Percentiles rank a stretch among this genome's conserved stretches.
phyloP scores from a whole-genome alignment of 1,140 invertebrate genomes.

The Telenomus remus region DNA sequence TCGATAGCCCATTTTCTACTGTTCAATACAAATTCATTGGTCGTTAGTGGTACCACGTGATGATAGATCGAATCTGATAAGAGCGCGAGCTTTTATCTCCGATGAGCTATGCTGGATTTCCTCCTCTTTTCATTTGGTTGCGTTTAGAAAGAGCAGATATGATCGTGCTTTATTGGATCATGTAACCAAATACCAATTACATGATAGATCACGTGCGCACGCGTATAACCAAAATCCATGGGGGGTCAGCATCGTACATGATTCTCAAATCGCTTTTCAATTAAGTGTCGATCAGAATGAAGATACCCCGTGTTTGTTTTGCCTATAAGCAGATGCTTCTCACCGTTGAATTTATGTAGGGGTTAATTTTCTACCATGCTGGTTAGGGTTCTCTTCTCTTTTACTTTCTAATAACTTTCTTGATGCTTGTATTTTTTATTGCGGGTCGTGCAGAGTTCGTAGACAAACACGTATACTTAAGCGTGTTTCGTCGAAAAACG shows the following conservation, averaged over 20 bases:
- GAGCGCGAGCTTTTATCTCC: slow-evolving; percentile 10
- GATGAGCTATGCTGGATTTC: slow-evolving; percentile 14
- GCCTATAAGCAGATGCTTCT: slow-evolving; percentile 23
- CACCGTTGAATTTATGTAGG: not conserved
- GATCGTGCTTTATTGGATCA: slow-evolving; percentile 1
- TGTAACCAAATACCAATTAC: slow-evolving; percentile 34
- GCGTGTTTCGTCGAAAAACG: no score
- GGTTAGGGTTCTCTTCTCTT: slow-evolving; percentile 1
- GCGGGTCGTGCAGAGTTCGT: no score
- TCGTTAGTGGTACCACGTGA: slow-evolving; percentile 30
- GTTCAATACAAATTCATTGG: slow-evolving; percentile 34
- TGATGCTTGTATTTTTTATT: no score
- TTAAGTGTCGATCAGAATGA: slow-evolving; percentile 19
- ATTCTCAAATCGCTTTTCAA: slow-evolving; percentile 23
- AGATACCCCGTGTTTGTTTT: slow-evolving; percentile 15
- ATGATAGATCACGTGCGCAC: slow-evolving; percentile 26
- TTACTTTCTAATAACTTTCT: no score
- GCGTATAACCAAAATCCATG: slow-evolving; percentile 8
- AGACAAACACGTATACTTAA: no score
- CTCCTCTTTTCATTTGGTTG: slow-evolving; percentile 20
- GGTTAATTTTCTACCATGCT: slow-evolving; percentile 6
- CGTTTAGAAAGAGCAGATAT: slow-evolving; percentile 2
- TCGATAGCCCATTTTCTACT: slow-evolving; percentile 44
- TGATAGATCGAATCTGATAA: slow-evolving; percentile 36
- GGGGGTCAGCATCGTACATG: slow-evolving; percentile 13